Conservation (phyloP, 2,113 vertebrate species). For the Cyanocitta stelleri region DNA sequence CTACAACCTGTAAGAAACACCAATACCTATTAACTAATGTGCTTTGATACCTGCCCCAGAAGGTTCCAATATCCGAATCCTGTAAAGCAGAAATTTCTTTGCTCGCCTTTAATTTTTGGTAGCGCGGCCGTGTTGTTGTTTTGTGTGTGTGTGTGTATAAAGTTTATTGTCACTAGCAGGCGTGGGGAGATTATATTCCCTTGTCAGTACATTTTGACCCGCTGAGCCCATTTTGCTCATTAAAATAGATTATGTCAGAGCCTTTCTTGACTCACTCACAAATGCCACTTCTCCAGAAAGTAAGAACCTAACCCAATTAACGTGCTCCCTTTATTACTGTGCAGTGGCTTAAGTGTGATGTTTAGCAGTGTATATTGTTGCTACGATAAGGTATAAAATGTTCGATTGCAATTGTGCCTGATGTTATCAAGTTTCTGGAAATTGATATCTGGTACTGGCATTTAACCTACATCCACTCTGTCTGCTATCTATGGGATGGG, state of each 20-base stretch:
- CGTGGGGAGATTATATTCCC: not conserved
- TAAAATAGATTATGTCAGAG: constrained; percentile 29
- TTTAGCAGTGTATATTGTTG: constrained; percentile 14
- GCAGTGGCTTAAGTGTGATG: not conserved
- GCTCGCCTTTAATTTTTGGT: not conserved
- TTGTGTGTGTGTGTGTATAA: not conserved
- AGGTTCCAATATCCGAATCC: not conserved
- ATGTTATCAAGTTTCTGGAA: constrained; percentile 69
- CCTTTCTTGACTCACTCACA: not conserved
- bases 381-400: constrained; percentile 48
- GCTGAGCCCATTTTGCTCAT: constrained; percentile 51
- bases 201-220: constrained; percentile 24
- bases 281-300: constrained; percentile 2
- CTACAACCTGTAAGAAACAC: constrained; percentile 1
- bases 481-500: constrained; percentile 68
- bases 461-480: constrained; percentile 68
- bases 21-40: not conserved
- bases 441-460: constrained; percentile 64
- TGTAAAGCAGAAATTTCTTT: not conserved
- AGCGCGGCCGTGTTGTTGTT: not conserved
- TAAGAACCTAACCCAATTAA: not conserved
- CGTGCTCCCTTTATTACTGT: not conserved
- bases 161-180: constrained; percentile 32
- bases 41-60: not conserved
- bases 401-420: constrained; percentile 31